Evolutionary conservation across 1,140 invertebrate species (phyloP).

Genomic region (Mycetomoellerius zeteki): DNA sequence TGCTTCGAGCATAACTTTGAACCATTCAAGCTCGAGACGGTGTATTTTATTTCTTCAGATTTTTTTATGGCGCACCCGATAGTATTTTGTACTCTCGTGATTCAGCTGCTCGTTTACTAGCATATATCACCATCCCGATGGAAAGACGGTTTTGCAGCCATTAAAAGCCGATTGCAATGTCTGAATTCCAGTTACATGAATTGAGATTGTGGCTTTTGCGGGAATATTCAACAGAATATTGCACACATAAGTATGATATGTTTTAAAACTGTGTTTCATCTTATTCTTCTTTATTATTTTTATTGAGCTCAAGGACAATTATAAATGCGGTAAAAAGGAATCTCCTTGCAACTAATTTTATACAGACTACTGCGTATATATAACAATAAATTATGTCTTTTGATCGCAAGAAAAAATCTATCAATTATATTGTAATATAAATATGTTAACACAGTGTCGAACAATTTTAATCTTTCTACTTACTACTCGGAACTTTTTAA

Average conservation of each 20-base stretch:
- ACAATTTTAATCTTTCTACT: background rate
- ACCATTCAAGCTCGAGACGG: background rate
- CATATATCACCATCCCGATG: background rate
- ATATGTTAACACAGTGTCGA: background rate
- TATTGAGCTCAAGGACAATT: background rate
- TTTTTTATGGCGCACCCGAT: background rate
- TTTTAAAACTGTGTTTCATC: background rate
- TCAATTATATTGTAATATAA: background rate
- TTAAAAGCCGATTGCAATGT: background rate
- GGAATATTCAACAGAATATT: background rate
- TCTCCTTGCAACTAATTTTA: background rate
- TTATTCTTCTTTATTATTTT: background rate
- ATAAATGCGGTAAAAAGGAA: background rate
- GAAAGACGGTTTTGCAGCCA: background rate
- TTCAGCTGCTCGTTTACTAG: background rate
- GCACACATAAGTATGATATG: background rate
- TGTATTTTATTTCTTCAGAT: background rate
- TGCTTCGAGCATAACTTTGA: background rate
- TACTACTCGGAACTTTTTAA: background rate
- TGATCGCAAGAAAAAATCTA: background rate
- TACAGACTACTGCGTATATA: background rate
- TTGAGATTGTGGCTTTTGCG: conserved; percentile 4
- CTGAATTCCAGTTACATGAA: conserved; percentile 20
- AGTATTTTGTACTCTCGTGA: background rate
- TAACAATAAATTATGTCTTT: background rate